phyloP scores from a whole-genome alignment of 1,140 invertebrate species.

The Zaprionus ornatus region DNA sequence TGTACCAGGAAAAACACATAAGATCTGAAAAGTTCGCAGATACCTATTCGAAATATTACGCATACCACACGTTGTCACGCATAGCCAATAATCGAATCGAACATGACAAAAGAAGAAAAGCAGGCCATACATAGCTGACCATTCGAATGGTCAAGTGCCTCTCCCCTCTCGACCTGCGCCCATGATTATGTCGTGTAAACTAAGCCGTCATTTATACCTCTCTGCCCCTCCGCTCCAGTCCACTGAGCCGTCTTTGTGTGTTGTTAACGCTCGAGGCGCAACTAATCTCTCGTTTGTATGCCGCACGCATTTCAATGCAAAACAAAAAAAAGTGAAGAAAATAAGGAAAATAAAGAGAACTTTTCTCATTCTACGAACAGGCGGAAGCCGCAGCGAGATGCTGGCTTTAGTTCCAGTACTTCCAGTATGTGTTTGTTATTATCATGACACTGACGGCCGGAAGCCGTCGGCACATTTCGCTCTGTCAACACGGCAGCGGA shows the following conservation, averaged over 20 bases:
- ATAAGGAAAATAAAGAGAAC: constrained; percentile 3
- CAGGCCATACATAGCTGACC: constrained; percentile 2
- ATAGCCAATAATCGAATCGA: constrained; percentile 37
- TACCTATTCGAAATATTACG: constrained; percentile 53
- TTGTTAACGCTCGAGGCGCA: constrained; percentile 47
- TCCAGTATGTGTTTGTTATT: constrained; percentile 1
- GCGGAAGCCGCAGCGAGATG: constrained; percentile 8
- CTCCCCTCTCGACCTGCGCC: constrained; percentile 19
- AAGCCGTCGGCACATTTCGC: constrained; percentile 22
- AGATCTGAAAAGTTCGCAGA: constrained; percentile 14
- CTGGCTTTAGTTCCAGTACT: neutral
- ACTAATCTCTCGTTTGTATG: constrained; percentile 69
- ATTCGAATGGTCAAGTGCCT: constrained; percentile 40
- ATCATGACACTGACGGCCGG: constrained; percentile 31
- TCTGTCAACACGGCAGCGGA: constrained; percentile 29
- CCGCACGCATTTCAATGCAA: constrained; percentile 39
- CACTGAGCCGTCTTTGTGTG: constrained; percentile 50
- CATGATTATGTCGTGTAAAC: constrained; percentile 38
- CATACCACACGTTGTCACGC: constrained; percentile 56
- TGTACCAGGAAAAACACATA: neutral
- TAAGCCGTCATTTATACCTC: constrained; percentile 53
- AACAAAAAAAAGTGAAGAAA: constrained; percentile 1
- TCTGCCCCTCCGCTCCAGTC: neutral
- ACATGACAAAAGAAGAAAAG: constrained; percentile 25
- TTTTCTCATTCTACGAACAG: constrained; percentile 11